These are phyloP conservation scores for Thryonomys swinderianus DNA, from an alignment of 2,113 vertebrate genomes.

Conservation along the genomic window DNA sequence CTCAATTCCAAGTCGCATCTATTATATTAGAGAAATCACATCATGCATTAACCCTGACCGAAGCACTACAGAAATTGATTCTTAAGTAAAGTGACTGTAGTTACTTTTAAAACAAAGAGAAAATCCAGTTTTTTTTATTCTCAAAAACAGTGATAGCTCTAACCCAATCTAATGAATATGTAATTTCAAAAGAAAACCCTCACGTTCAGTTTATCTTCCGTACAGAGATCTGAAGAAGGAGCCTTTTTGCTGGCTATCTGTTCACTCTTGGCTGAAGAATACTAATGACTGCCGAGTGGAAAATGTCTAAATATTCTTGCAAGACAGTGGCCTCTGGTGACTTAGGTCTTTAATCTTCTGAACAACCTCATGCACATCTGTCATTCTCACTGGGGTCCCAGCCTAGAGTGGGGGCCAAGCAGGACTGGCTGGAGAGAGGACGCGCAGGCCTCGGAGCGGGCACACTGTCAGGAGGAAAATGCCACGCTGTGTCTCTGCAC, in stretches of 20 bases:
- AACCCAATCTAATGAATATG: constrained; percentile 69
- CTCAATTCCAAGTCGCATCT: constrained; percentile 21
- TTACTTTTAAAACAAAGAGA: constrained; percentile 49
- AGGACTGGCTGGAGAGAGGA: not conserved
- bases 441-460: not conserved
- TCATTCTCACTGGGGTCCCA: not conserved
- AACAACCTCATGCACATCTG: constrained; percentile 35
- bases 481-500: not conserved
- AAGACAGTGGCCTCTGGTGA: constrained; percentile 35
- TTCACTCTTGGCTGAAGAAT: constrained; percentile 57
- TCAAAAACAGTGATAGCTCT: constrained; percentile 42
- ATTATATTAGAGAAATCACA: constrained; percentile 52
- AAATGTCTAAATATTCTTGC: constrained; percentile 57
- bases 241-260: constrained; percentile 42
- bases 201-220: constrained; percentile 60
- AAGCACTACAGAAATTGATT: constrained; percentile 57
- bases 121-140: constrained; percentile 59
- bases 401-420: not conserved
- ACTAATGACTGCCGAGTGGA: constrained; percentile 53
- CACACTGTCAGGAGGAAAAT: not conserved
- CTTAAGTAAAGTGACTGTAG: constrained; percentile 49
- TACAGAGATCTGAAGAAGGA: constrained; percentile 54
- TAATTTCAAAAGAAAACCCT: constrained; percentile 72
- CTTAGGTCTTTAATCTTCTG: constrained; percentile 66
- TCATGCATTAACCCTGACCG: not conserved